Conservation (phyloP, 1,140 invertebrate species). For the Camponotus vicinus region DNA sequence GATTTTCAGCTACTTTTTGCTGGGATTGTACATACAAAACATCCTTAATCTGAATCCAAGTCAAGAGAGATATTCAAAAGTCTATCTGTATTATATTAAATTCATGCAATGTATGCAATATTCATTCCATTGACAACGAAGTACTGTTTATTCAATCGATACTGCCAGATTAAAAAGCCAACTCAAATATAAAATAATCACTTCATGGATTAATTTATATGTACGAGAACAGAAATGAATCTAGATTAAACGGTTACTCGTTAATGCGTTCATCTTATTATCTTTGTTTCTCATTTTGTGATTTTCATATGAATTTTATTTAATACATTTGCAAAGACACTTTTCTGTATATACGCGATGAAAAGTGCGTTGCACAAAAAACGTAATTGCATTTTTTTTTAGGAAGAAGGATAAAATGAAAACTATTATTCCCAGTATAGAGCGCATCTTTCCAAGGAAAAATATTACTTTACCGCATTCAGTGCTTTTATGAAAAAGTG, state of each 20-base stretch:
- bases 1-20: no score
- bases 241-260: background rate
- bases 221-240: constrained; percentile 1
- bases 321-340: background rate
- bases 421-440: background rate
- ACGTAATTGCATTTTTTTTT: background rate
- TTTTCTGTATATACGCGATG: no score
- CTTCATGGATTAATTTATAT: background rate
- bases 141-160: background rate
- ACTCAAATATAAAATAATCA: background rate
- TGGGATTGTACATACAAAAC: no score
- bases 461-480: background rate
- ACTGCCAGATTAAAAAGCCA: background rate
- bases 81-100: background rate
- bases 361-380: no score
- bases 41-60: background rate
- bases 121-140: background rate
- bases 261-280: background rate
- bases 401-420: background rate
- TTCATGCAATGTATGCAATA: constrained; percentile 16
- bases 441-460: background rate
- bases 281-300: background rate
- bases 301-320: background rate
- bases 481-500: background rate
- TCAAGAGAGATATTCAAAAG: background rate